A percentile compares a stretch with the other conserved stretches of the same genome.
Conservation (phyloP, 2,888 invertebrate genomes). For the Tachina lurida region DNA sequence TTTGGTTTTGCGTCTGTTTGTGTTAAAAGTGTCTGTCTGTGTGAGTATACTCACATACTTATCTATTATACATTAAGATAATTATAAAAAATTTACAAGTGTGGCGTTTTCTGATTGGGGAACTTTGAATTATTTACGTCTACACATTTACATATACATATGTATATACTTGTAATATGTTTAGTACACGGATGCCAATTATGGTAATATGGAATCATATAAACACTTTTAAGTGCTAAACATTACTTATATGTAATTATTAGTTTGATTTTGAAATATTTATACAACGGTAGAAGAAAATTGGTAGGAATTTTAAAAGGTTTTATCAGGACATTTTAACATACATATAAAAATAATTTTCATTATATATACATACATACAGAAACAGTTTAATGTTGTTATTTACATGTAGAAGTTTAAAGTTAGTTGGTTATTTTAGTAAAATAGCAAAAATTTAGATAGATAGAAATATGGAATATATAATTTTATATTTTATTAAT, state of each 20-base stretch:
- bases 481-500: too few species aligned
- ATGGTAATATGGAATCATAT: slow-evolving; percentile 62
- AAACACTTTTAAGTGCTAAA: slow-evolving; percentile 55
- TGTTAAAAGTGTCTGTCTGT: slow-evolving; percentile 16
- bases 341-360: not conserved
- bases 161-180: not conserved
- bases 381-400: not conserved
- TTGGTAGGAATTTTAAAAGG: not conserved
- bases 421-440: not conserved
- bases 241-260: not conserved
- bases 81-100: not conserved
- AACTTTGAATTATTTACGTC: slow-evolving; percentile 35
- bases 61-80: not conserved
- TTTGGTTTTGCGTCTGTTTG: slow-evolving; percentile 71
- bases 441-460: not conserved
- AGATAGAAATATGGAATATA: too few species aligned
- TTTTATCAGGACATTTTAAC: not conserved
- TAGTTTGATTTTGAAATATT: not conserved
- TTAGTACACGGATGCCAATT: slow-evolving; percentile 50
- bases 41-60: not conserved
- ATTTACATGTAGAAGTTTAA: not conserved
- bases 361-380: not conserved
- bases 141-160: not conserved
- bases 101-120: not conserved
- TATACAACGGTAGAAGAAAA: not conserved